Percentiles rank a stretch among this genome's conserved stretches.
phyloP scores from a whole-genome alignment of 2,113 vertebrate genomes.

The Dascyllus trimaculatus region DNA sequence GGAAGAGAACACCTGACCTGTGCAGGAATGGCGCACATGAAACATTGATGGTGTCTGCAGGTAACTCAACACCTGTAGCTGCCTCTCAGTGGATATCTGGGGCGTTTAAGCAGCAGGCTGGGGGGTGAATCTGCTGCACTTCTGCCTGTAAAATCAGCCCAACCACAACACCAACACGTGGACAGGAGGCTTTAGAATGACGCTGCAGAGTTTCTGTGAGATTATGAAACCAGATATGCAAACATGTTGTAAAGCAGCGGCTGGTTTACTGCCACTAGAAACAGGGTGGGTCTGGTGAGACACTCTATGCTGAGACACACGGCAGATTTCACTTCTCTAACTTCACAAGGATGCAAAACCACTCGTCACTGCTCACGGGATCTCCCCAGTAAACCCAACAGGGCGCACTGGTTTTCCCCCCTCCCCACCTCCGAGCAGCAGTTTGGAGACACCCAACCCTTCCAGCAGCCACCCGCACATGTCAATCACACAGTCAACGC shows the following conservation, averaged over 20 bases:
- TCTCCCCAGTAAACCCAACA: not conserved
- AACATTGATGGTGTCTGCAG: constrained; percentile 61
- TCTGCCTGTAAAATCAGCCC: not conserved
- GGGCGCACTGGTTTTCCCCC: not conserved
- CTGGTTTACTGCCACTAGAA: constrained; percentile 18
- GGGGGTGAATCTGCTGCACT: not conserved
- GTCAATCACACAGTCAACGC: constrained; percentile 56
- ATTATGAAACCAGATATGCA: constrained; percentile 19
- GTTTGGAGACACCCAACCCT: constrained; percentile 20
- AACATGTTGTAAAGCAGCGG: constrained; percentile 4
- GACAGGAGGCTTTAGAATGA: not conserved
- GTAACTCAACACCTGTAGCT: constrained; percentile 59
- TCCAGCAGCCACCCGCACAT: constrained; percentile 43
- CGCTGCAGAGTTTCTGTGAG: not conserved
- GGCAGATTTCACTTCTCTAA: constrained; percentile 33
- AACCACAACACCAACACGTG: constrained; percentile 10
- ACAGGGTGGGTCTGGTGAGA: constrained; percentile 40
- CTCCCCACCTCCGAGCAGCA: too few species aligned
- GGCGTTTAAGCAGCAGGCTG: not conserved
- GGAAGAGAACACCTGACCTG: constrained; percentile 44
- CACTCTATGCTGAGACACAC: constrained; percentile 31
- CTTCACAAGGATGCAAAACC: not conserved
- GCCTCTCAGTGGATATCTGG: constrained; percentile 8
- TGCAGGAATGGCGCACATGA: constrained; percentile 40
- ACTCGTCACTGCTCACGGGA: not conserved